Evolutionary conservation across 2,888 invertebrate species (phyloP).

Genomic region (Branchipolynoe longqiensis): DNA sequence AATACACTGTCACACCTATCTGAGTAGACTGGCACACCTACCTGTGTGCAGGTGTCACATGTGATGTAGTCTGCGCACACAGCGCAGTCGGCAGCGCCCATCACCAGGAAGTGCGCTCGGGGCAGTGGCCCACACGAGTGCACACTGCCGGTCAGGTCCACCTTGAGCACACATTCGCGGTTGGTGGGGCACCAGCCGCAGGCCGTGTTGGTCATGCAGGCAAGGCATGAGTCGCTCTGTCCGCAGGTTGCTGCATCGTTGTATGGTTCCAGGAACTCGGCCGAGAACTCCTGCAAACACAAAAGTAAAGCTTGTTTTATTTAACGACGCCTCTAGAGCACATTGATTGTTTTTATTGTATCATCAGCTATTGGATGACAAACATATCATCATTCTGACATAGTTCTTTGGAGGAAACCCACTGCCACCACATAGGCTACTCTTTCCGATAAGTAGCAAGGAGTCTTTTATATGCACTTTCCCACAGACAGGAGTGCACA

Average conservation of each 20-base stretch:
- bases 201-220: slow-evolving; percentile 92
- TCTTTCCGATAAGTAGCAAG: no score
- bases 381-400: no score
- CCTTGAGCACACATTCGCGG: slow-evolving; percentile 86
- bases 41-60: slow-evolving; percentile 92
- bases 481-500: no score
- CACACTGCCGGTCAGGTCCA: background rate
- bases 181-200: slow-evolving; percentile 95
- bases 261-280: slow-evolving; percentile 88
- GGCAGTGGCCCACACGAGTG: slow-evolving; percentile 18
- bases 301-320: no score
- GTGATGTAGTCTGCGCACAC: slow-evolving; percentile 94
- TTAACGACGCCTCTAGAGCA: no score
- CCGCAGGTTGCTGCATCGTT: slow-evolving; percentile 80
- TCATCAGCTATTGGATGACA: no score
- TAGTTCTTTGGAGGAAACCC: no score
- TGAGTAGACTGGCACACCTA: slow-evolving; percentile 76
- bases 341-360: no score
- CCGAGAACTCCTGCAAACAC: slow-evolving; percentile 70
- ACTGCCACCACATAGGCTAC: no score
- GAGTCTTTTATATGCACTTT: no score
- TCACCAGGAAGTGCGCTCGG: slow-evolving; percentile 60
- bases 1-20: no score
- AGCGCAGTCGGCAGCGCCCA: slow-evolving; percentile 86
- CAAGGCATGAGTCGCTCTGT: slow-evolving; percentile 90